phyloP scores from a whole-genome alignment of 2,797 vertebrate species.

The Artibeus jamaicensis region DNA sequence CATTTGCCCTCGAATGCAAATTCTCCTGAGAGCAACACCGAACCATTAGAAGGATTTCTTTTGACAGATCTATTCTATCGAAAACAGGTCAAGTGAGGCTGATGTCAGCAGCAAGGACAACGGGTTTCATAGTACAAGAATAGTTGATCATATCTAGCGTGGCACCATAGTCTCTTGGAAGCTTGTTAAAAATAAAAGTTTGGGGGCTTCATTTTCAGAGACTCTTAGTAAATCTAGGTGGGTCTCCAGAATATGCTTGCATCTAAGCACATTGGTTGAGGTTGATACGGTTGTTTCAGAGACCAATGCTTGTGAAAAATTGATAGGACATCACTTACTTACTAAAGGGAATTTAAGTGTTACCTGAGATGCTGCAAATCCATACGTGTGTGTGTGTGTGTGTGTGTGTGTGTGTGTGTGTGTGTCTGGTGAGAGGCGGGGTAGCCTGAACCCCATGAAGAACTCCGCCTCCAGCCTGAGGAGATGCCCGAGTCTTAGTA shows the following conservation, averaged over 20 bases:
- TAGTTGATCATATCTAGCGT: neutral
- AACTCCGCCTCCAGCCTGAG: neutral
- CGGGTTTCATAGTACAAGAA: neutral
- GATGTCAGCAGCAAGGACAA: neutral
- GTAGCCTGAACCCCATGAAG: accelerated
- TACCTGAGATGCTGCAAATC: neutral
- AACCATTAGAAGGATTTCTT: neutral
- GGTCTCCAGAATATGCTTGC: neutral
- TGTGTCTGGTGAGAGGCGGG: too few species aligned
- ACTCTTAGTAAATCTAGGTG: neutral
- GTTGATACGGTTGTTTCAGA: neutral
- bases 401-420: neutral
- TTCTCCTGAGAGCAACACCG: neutral
- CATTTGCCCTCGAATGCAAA: neutral
- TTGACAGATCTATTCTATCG: neutral
- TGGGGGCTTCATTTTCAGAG: neutral
- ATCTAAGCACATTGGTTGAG: neutral
- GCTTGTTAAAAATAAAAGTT: neutral
- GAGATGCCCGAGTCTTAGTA: too few species aligned
- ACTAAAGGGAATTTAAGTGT: neutral
- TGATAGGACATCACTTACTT: neutral
- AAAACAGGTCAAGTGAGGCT: neutral
- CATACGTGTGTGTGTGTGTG: too few species aligned
- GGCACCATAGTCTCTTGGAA: neutral
- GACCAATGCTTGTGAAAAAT: neutral